These are phyloP conservation scores for Carduelis carduelis DNA, from an alignment of 2,797 vertebrate genomes.

Conservation along the genomic window DNA sequence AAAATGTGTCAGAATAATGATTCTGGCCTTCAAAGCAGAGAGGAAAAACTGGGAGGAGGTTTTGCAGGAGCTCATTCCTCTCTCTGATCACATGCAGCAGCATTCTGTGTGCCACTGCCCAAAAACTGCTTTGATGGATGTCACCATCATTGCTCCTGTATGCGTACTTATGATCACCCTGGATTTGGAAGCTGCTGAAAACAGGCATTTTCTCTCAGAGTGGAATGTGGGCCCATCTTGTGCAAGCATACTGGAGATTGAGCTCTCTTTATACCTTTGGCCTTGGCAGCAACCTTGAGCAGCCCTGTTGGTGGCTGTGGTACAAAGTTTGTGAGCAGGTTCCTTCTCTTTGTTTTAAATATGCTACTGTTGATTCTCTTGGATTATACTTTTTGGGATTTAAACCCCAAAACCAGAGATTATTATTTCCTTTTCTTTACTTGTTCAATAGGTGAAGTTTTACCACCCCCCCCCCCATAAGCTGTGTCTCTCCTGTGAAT, in stretches of 20 bases:
- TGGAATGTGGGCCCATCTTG: background rate
- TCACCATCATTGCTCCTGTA: background rate
- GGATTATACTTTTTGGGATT: background rate
- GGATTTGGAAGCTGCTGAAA: background rate
- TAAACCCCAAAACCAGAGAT: background rate
- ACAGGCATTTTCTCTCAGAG: background rate
- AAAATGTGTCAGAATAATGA: background rate
- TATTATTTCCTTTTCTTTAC: background rate
- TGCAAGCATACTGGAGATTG: background rate
- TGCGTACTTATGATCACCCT: background rate
- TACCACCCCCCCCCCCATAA: fast-evolving
- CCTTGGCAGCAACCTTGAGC: fast-evolving
- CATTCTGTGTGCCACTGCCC: fast-evolving
- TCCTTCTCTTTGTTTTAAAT: background rate
- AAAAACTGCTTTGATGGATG: background rate
- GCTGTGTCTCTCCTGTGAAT: background rate
- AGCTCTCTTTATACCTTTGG: background rate
- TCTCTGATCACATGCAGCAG: fast-evolving
- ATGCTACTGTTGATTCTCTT: background rate
- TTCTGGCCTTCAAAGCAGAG: background rate
- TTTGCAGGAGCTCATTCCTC: background rate
- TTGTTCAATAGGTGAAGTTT: background rate
- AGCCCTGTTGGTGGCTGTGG: background rate
- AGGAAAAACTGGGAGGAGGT: background rate
- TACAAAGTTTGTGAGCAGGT: background rate